Percentiles rank a stretch among this genome's conserved stretches.
These are phyloP conservation scores for Troides helena DNA, from an alignment of 2,888 invertebrate genomes.

Conservation along the genomic window DNA sequence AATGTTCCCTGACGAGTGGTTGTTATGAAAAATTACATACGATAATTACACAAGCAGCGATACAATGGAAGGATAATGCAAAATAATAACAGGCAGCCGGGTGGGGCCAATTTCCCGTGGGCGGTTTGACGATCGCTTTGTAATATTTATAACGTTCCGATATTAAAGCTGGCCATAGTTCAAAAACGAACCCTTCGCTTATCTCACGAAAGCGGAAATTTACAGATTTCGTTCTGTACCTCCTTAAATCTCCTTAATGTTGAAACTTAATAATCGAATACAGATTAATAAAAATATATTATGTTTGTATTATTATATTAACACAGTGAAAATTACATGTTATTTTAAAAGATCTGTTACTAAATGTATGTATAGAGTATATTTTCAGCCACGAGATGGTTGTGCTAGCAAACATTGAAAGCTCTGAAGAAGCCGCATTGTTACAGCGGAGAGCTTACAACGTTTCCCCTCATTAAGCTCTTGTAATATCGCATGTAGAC, in stretches of 20 bases:
- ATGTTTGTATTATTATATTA: no score
- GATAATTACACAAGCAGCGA: slow-evolving; percentile 28
- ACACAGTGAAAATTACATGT: no score
- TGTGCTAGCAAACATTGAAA: not conserved
- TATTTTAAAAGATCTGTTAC: no score
- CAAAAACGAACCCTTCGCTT: slow-evolving; percentile 17
- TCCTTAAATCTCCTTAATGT: not conserved
- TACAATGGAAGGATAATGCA: slow-evolving; percentile 33
- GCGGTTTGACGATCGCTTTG: slow-evolving; percentile 50
- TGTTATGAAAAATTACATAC: slow-evolving; percentile 20
- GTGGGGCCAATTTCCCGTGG: slow-evolving; percentile 53
- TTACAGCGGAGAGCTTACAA: not conserved
- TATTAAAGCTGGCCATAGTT: slow-evolving; percentile 20
- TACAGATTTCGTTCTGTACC: not conserved
- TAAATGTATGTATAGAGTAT: no score
- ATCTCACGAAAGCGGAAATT: slow-evolving; percentile 22
- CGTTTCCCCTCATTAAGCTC: not conserved
- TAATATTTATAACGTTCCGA: slow-evolving; percentile 34
- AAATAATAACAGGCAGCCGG: slow-evolving; percentile 41
- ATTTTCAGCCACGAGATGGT: not conserved
- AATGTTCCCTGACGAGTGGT: slow-evolving; percentile 11
- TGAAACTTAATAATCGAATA: not conserved
- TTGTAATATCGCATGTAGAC: not conserved
- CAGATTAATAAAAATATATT: no score
- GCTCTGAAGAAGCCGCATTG: not conserved